These are phyloP conservation scores for Papilio aristodemus DNA, from an alignment of 1,140 invertebrate genomes.

Conservation along the genomic window DNA sequence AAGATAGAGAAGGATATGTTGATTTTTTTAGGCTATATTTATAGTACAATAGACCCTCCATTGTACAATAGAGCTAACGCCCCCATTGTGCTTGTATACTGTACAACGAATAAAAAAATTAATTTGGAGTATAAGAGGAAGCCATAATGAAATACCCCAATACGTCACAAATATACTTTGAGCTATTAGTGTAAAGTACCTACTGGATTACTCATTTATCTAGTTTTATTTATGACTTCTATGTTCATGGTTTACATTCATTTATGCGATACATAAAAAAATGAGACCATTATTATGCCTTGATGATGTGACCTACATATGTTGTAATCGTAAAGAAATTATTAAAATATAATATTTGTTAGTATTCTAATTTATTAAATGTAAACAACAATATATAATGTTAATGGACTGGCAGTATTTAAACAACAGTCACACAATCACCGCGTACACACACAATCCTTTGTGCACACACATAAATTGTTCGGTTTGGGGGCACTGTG, in stretches of 20 bases:
- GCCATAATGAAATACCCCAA: not conserved
- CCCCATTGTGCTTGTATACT: not conserved
- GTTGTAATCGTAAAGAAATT: no score
- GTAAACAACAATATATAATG: not conserved
- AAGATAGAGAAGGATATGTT: no score
- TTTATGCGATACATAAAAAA: not conserved
- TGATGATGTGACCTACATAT: no score
- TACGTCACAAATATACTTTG: not conserved
- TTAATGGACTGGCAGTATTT: conserved; percentile 2
- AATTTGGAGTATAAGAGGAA: not conserved
- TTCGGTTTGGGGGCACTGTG: conserved; percentile 49
- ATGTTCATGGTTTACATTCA: not conserved
- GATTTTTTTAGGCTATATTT: not conserved
- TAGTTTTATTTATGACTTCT: not conserved
- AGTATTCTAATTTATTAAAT: not conserved
- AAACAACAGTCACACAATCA: conserved; percentile 35
- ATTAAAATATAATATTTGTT: no score
- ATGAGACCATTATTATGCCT: not conserved
- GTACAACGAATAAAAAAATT: not conserved
- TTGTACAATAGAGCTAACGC: not conserved
- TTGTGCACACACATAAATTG: conserved; percentile 56
- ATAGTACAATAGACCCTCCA: not conserved
- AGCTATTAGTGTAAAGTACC: not conserved
- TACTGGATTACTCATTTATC: not conserved
- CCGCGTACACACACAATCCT: conserved; percentile 53